These are phyloP conservation scores for Hystrix brachyura DNA, from an alignment of 2,113 vertebrate species.

Conservation along the genomic window DNA sequence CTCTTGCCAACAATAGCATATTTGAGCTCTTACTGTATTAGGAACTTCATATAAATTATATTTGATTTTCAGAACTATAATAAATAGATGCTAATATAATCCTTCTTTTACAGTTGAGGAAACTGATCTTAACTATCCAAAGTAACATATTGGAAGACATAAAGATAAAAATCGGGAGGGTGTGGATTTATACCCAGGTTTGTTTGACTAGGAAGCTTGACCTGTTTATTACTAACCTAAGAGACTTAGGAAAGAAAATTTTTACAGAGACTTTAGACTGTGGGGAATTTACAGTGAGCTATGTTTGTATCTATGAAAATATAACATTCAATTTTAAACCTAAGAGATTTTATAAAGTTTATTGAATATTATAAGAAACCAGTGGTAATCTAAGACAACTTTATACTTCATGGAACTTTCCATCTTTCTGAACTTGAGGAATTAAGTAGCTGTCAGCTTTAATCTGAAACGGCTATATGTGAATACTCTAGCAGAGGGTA, in stretches of 20 bases:
- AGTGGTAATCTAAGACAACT: neutral
- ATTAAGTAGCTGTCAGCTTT: conserved; percentile 27
- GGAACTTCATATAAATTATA: neutral
- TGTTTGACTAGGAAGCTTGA: neutral
- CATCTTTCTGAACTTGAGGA: conserved; percentile 39
- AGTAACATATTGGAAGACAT: neutral
- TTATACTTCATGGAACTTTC: conserved; percentile 25
- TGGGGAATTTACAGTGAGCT: neutral
- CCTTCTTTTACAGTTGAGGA: neutral
- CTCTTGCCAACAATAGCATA: neutral
- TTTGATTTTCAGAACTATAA: neutral
- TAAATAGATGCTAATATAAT: neutral
- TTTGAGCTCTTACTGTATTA: neutral
- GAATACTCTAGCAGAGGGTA: neutral
- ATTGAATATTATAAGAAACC: neutral
- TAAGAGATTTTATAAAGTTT: conserved; percentile 55
- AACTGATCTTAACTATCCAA: neutral
- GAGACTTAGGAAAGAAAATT: neutral
- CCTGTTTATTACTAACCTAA: neutral
- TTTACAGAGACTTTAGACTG: neutral
- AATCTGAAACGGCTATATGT: conserved; percentile 47
- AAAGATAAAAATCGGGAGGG: neutral
- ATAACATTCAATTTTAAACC: conserved; percentile 38
- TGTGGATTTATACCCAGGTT: neutral
- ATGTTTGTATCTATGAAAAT: conserved; percentile 21